Conservation (phyloP, 2,113 vertebrate species). For the Myrmophylax atrothorax region DNA sequence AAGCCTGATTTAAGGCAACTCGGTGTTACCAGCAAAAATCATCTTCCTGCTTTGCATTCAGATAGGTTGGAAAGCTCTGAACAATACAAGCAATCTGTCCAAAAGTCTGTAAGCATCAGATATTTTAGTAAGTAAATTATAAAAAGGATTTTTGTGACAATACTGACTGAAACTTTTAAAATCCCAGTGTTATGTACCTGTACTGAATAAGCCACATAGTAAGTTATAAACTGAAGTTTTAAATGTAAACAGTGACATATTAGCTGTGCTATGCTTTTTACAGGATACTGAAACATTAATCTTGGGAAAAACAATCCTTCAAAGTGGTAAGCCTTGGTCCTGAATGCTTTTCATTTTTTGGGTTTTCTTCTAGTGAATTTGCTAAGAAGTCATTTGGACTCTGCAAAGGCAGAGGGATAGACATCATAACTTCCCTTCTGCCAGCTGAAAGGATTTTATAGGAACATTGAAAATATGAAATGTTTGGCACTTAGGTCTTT, state of each 20-base stretch:
- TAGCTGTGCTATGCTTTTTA: background rate
- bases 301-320: background rate
- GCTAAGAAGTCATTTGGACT: background rate
- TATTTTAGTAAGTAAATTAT: background rate
- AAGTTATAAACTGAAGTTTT: background rate
- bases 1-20: background rate
- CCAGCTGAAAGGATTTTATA: constrained; percentile 14
- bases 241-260: background rate
- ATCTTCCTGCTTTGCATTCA: background rate
- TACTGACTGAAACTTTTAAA: background rate
- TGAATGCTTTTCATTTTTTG: background rate
- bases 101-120: background rate
- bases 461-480: constrained; percentile 5
- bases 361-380: background rate
- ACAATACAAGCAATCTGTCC: background rate
- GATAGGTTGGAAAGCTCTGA: background rate
- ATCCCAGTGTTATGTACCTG: background rate
- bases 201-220: background rate
- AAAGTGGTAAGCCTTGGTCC: background rate
- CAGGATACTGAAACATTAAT: background rate
- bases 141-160: background rate
- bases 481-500: background rate
- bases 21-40: background rate
- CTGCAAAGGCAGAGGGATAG: background rate
- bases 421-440: background rate